Base-by-base conservation (phyloP, 2,888 invertebrate species). In the Tipula vernalis region DNA sequence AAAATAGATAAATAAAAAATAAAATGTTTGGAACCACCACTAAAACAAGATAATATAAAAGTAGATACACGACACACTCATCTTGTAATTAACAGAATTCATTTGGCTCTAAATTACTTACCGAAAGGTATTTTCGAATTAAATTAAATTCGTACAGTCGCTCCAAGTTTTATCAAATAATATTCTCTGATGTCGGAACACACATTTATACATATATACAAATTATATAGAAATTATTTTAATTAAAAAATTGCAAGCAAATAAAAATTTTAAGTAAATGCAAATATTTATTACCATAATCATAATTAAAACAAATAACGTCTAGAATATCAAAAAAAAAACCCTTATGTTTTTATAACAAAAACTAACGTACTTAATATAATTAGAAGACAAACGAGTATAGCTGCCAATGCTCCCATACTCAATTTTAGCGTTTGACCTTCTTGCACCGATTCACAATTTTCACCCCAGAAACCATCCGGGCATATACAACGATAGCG, bases 321-420 rank as follows among this genome's bases (percentile, higher is more conserved):
- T 0, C 10, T 10, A 71, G 28, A 12, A n/a, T 57, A 15, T 39
- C 0, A 44, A 44, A 8, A 10, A 44, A 10, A 44, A 44, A 10
- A 44, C 0, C 2, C 3, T 10, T 44, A 10, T 44, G 0, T 44
- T 1, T 12, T 44, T 8, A 44, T 10, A n/a, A 51, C 1, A 51
- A 47, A 6, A 10, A 18, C 15, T 5, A n/a, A 84, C 97, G 97
- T 95, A 99, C 99, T 96, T 92, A 99, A 95, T 90, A 99, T 97
- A 92, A 98, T 97, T 92, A 98, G 95, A 90, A 99, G 95, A 93
- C 98, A 99, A 93, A 99, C 97, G 92, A 99, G 94, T 91, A 99
- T 99, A 91, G 98, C 98, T 88, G 98, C 98, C 89, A 99, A 94
- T 88, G 99, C 99, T 89, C 98, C 98, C 95, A 97, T 97, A 93